A percentile compares a stretch with the other conserved stretches of the same genome.
phyloP scores from a whole-genome alignment of 2,797 vertebrate species.

The Coregonus ussuriensis region DNA sequence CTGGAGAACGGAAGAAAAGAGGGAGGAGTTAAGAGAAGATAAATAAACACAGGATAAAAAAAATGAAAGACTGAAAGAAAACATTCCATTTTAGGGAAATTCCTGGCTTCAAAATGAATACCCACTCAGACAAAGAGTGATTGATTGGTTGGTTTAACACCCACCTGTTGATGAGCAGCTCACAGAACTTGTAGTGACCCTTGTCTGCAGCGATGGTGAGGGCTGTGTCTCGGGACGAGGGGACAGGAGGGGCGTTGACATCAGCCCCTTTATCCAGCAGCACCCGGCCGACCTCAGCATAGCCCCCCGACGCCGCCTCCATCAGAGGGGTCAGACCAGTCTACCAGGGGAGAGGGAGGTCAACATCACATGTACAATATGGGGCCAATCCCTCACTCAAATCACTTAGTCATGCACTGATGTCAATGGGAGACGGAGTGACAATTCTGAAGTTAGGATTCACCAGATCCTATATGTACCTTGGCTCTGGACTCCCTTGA shows the following conservation, averaged over 20 bases:
- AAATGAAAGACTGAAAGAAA: not conserved
- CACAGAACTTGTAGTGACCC: constrained; percentile 99
- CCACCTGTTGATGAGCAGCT: constrained; percentile 95
- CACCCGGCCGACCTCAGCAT: constrained; percentile 97
- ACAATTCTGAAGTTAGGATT: no score
- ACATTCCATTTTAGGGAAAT: no score
- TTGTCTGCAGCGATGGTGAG: constrained; percentile 99
- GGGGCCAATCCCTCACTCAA: no score
- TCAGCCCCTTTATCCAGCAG: constrained; percentile 98
- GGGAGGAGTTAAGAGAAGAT: not conserved
- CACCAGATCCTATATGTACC: no score
- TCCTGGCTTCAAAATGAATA: no score
- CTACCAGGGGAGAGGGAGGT: constrained; percentile 63
- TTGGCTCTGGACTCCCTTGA: no score
- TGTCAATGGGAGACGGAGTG: no score
- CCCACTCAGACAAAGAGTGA: no score
- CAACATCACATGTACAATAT: not conserved
- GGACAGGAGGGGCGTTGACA: constrained; percentile 97
- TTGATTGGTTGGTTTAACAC: not conserved
- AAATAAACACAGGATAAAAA: not conserved
- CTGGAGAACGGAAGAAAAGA: constrained; percentile 65
- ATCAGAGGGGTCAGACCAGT: constrained; percentile 98
- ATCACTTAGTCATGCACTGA: no score
- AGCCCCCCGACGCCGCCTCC: constrained; percentile 98
- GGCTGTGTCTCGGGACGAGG: constrained; percentile 97